Conservation (phyloP, 2,888 invertebrate species). For the Chalcis sispes region DNA sequence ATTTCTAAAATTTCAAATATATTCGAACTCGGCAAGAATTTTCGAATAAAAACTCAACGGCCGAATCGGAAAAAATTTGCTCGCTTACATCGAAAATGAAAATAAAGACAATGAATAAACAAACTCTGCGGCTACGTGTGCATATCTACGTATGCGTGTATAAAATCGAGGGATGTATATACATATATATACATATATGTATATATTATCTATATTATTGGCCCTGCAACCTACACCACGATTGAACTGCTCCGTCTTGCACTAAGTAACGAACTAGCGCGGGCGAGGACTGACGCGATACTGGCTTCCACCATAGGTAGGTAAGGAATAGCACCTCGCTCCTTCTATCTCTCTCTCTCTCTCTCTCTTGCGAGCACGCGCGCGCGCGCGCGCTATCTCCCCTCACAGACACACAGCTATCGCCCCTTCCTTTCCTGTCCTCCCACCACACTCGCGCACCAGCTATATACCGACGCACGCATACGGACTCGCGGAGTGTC, state of each 20-base stretch:
- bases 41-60: too few species aligned
- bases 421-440: background rate
- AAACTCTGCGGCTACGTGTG: too few species aligned
- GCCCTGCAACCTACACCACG: background rate
- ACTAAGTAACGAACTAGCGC: conserved; percentile 60
- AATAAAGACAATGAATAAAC: too few species aligned
- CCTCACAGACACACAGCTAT: background rate
- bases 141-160: too few species aligned
- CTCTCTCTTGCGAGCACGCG: background rate
- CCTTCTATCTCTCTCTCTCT: background rate
- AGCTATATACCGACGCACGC: background rate
- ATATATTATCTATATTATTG: conserved; percentile 5
- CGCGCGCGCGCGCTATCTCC: background rate
- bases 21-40: too few species aligned
- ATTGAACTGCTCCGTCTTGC: conserved; percentile 23
- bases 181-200: conserved; percentile 5
- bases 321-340: background rate
- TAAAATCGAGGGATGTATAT: conserved; percentile 1
- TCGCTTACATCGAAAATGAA: too few species aligned
- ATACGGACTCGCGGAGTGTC: too few species aligned
- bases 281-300: conserved; percentile 72
- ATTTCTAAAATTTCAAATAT: too few species aligned
- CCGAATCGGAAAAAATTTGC: too few species aligned
- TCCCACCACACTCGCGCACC: background rate
- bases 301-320: conserved; percentile 59